Conservation (phyloP, 2,113 vertebrate species). For the Perca flavescens region DNA sequence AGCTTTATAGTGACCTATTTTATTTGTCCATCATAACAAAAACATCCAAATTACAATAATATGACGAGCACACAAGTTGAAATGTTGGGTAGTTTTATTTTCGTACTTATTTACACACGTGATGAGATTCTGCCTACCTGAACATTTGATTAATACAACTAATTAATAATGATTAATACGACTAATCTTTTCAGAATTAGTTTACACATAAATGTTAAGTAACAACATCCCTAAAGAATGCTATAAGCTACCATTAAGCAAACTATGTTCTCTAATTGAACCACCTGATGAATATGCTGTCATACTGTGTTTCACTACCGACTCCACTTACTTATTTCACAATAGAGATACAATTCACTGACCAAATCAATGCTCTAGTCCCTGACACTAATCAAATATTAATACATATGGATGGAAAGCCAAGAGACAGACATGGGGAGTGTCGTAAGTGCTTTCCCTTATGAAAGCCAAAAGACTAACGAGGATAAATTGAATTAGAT, state of each 20-base stretch:
- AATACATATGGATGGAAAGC: conserved; percentile 27
- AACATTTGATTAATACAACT: not conserved
- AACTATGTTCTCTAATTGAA: not conserved
- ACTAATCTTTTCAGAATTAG: not conserved
- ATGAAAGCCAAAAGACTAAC: conserved; percentile 26
- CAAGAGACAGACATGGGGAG: not conserved
- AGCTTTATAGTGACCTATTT: not conserved
- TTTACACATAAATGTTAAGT: not conserved
- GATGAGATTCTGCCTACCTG: not conserved
- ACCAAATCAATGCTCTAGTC: conserved; percentile 17
- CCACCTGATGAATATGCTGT: conserved; percentile 19
- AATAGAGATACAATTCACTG: conserved; percentile 21
- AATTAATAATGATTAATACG: not conserved
- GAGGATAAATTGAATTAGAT: conserved; percentile 45
- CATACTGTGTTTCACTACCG: not conserved
- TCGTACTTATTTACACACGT: not conserved
- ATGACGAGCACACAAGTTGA: not conserved
- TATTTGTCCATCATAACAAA: not conserved
- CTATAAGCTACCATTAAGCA: not conserved
- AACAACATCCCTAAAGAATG: not conserved
- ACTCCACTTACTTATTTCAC: conserved; percentile 34
- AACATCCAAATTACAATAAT: not conserved
- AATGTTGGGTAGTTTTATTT: not conserved
- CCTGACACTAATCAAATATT: conserved; percentile 30
- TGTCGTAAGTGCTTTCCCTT: conserved; percentile 34